These are phyloP conservation scores for Sus cebifrons DNA, from an alignment of 2,797 vertebrate genomes.

Conservation along the genomic window DNA sequence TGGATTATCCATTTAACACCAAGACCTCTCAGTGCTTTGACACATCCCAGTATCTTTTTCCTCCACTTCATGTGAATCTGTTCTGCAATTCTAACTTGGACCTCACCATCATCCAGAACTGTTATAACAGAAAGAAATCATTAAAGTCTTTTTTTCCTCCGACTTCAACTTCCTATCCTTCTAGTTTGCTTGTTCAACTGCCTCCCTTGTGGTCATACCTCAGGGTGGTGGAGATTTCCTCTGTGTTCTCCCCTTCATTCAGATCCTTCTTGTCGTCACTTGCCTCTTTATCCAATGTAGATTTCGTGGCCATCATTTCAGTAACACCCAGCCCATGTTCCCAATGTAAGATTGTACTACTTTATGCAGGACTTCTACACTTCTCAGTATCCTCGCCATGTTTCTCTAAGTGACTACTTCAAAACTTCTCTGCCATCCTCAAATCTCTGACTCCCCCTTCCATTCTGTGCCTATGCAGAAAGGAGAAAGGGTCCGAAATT, in stretches of 20 bases:
- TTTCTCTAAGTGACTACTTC: not conserved
- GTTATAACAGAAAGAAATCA: not conserved
- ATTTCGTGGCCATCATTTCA: not conserved
- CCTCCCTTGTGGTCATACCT: not conserved
- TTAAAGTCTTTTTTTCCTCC: not conserved
- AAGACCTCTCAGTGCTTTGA: not conserved
- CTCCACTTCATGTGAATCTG: not conserved
- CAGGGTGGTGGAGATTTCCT: not conserved
- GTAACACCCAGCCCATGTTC: not conserved
- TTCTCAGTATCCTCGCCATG: not conserved
- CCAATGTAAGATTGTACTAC: not conserved
- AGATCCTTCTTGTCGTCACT: not conserved
- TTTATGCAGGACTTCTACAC: not conserved
- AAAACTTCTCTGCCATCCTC: not conserved
- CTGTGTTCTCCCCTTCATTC: not conserved
- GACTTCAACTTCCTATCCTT: not conserved
- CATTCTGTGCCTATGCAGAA: not conserved
- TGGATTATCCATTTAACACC: slow-evolving; percentile 1
- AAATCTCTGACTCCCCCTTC: not conserved
- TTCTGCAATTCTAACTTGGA: not conserved
- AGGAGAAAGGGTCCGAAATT: not conserved
- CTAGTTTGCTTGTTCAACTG: not conserved
- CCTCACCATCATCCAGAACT: not conserved
- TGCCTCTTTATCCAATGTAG: not conserved
- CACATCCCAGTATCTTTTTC: not conserved